Evolutionary conservation across 2,113 vertebrate genomes (phyloP).

Genomic region (Limnothrissa miodon): DNA sequence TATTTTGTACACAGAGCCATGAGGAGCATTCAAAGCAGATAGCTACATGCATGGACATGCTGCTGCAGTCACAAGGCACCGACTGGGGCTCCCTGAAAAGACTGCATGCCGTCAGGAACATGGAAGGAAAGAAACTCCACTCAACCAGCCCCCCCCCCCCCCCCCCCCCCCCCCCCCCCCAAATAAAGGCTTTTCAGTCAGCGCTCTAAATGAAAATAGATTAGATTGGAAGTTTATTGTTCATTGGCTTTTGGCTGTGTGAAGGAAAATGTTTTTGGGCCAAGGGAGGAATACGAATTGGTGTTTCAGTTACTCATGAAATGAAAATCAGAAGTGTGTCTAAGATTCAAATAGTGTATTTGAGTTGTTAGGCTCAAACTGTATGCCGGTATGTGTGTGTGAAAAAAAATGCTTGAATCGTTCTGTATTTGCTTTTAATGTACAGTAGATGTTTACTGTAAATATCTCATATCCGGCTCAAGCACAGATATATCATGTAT

Average conservation of each 20-base stretch:
- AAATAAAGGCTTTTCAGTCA: background rate
- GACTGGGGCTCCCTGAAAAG: background rate
- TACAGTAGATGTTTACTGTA: background rate
- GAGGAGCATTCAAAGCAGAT: slow-evolving; percentile 43
- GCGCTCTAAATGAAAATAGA: background rate
- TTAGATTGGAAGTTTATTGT: background rate
- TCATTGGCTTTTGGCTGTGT: background rate
- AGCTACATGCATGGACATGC: slow-evolving; percentile 55
- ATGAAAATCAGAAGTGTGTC: background rate
- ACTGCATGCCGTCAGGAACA: slow-evolving; percentile 1
- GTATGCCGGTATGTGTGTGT: slow-evolving; percentile 24
- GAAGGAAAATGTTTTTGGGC: background rate
- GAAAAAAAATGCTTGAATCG: background rate
- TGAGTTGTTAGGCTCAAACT: background rate
- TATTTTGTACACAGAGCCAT: slow-evolving; percentile 55
- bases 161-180: too few species aligned
- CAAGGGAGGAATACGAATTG: background rate
- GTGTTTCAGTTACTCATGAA: background rate
- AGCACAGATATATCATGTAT: background rate
- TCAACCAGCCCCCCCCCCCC: background rate
- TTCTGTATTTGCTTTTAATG: background rate
- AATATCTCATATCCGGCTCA: background rate
- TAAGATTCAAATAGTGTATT: background rate
- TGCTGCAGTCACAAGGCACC: slow-evolving; percentile 25
- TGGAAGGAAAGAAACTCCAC: background rate